phyloP scores from a whole-genome alignment of 2,797 vertebrate genomes.

The Spatula versicolor region DNA sequence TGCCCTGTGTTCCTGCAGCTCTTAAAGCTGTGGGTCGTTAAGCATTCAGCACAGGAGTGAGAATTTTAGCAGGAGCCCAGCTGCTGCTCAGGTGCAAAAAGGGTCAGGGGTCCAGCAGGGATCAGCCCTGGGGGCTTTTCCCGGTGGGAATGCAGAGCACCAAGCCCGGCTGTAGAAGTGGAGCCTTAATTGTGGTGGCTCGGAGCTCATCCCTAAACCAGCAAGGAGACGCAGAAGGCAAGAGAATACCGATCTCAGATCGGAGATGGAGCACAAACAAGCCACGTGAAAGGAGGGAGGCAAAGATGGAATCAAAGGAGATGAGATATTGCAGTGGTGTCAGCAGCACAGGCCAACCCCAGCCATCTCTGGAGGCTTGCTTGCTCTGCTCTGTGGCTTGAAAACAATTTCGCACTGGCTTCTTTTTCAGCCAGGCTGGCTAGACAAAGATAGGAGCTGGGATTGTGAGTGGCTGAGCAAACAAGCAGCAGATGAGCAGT shows the following conservation, averaged over 20 bases:
- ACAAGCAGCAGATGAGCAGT: conserved; percentile 1
- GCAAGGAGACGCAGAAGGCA: background rate
- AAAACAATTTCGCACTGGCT: background rate
- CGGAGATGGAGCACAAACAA: background rate
- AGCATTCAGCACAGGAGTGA: background rate
- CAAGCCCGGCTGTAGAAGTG: background rate
- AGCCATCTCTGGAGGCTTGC: background rate
- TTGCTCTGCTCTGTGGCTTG: background rate
- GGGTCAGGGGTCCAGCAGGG: background rate
- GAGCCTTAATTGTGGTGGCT: background rate
- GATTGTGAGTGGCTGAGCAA: background rate
- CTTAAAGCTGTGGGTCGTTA: rapidly evolving
- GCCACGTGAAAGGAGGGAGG: background rate
- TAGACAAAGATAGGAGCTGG: background rate
- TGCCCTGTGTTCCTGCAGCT: rapidly evolving
- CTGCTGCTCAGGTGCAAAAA: background rate
- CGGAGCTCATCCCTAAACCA: background rate
- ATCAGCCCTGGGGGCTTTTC: background rate
- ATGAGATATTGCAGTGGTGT: background rate
- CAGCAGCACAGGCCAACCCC: background rate
- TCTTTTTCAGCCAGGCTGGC: background rate
- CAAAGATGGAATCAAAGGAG: background rate
- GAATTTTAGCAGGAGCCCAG: background rate
- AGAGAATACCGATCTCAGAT: background rate
- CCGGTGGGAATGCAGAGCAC: rapidly evolving